These are phyloP conservation scores for Theristicus caerulescens DNA, from an alignment of 2,113 vertebrate genomes.

Conservation along the genomic window DNA sequence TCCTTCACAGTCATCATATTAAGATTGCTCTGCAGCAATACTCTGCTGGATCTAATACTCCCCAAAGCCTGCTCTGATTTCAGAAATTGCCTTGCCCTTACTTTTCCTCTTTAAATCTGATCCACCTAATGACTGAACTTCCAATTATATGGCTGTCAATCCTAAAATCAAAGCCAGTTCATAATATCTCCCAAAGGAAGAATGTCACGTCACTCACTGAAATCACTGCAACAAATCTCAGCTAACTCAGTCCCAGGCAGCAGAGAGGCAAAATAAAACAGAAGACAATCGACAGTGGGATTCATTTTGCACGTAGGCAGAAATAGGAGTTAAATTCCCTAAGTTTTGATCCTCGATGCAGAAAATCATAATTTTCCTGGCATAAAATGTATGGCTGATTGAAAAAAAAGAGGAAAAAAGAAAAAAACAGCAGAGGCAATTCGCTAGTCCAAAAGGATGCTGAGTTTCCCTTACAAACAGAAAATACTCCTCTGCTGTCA, in stretches of 20 bases:
- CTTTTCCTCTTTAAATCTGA: conserved; percentile 57
- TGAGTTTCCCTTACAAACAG: background rate
- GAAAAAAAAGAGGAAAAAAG: rapidly evolving
- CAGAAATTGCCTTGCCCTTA: conserved; percentile 53
- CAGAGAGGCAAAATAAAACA: conserved; percentile 30
- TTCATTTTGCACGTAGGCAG: conserved; percentile 3
- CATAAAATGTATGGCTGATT: background rate
- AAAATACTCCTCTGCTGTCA: background rate
- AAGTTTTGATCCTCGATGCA: background rate
- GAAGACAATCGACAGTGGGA: background rate
- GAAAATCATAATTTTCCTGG: background rate
- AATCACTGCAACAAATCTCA: conserved; percentile 60
- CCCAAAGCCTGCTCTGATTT: conserved; percentile 61
- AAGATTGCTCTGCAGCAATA: conserved; percentile 14
- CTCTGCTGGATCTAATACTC: conserved; percentile 22
- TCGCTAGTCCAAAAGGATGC: background rate
- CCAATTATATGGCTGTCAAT: conserved; percentile 69
- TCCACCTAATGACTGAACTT: conserved; percentile 66
- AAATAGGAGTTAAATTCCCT: conserved; percentile 9
- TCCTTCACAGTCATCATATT: background rate
- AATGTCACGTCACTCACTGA: conserved; percentile 43
- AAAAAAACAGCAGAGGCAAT: background rate
- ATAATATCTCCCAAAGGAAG: conserved; percentile 57
- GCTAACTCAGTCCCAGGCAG: conserved; percentile 31
- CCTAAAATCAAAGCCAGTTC: conserved; percentile 58